A percentile compares a stretch with the other conserved stretches of the same genome.
These are phyloP conservation scores for Meta bourneti DNA, from an alignment of 2,888 invertebrate species.

Conservation along the genomic window DNA sequence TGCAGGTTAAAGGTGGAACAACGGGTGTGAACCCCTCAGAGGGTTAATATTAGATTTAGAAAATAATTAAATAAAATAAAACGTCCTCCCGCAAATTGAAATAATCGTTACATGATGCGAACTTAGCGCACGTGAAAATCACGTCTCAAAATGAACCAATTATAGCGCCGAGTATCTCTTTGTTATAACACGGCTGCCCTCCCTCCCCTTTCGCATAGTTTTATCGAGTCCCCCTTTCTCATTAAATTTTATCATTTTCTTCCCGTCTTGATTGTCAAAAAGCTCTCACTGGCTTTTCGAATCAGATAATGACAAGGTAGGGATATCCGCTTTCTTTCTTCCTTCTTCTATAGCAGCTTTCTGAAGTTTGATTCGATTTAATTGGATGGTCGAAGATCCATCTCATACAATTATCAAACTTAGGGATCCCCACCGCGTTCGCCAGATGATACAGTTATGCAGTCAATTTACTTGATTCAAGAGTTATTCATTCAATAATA, in stretches of 20 bases:
- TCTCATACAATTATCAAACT: slow-evolving; percentile 5
- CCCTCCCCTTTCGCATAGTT: too few relatives aligned
- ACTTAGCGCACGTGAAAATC: too few relatives aligned
- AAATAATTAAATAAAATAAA: too few relatives aligned
- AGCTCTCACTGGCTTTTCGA: slow-evolving; percentile 9
- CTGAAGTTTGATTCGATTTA: slow-evolving; percentile 10
- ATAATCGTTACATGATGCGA: too few relatives aligned
- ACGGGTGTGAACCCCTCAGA: too few relatives aligned
- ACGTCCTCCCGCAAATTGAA: too few relatives aligned
- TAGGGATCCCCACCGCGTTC: neutral
- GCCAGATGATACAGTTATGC: slow-evolving; percentile 4
- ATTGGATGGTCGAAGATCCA: slow-evolving; percentile 14
- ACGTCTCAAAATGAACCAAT: too few relatives aligned
- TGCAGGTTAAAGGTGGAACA: too few relatives aligned
- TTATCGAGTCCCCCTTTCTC: neutral
- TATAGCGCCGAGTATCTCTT: too few relatives aligned
- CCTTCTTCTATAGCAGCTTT: slow-evolving; percentile 7
- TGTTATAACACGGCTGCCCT: too few relatives aligned
- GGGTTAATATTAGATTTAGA: too few relatives aligned
- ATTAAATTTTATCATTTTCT: slow-evolving; percentile 23
- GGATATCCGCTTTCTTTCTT: neutral
- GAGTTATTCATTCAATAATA: neutral
- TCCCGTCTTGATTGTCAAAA: neutral
- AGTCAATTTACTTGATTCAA: slow-evolving; percentile 14
- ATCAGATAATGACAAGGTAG: slow-evolving; percentile 16